These are phyloP conservation scores for Thera obeliscata DNA, from an alignment of 2,888 invertebrate species.

Conservation along the genomic window DNA sequence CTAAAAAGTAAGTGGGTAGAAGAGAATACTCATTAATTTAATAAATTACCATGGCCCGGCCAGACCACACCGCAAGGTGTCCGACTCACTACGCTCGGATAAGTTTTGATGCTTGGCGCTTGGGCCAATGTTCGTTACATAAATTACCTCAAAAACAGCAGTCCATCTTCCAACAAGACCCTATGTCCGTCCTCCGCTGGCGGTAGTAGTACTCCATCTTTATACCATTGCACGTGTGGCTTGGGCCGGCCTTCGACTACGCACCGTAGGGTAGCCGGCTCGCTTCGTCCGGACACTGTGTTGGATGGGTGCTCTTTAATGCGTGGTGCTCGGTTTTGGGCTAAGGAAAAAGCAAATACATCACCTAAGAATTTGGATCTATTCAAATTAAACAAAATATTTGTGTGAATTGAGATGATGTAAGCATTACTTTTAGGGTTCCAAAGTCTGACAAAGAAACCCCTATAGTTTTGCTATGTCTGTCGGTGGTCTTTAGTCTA, in stretches of 20 bases:
- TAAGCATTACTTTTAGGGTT: no score
- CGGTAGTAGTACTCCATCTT: conserved; percentile 92
- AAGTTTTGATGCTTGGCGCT: not conserved
- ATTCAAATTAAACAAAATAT: no score
- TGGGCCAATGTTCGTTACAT: conserved; percentile 1
- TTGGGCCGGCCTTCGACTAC: conserved; percentile 97
- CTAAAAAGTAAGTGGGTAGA: not conserved
- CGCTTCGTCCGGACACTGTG: conserved; percentile 97
- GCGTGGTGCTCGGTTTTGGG: conserved; percentile 94
- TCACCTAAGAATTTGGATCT: no score
- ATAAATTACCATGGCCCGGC: not conserved
- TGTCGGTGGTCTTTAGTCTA: no score
- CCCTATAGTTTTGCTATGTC: no score
- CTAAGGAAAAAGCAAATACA: conserved; percentile 65
- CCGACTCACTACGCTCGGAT: not conserved
- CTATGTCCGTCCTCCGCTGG: conserved; percentile 95
- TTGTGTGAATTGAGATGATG: no score
- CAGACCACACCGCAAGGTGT: not conserved
- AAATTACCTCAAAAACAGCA: conserved; percentile 92
- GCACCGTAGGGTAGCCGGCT: conserved; percentile 98
- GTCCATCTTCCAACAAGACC: conserved; percentile 94
- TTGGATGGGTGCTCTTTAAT: conserved; percentile 99
- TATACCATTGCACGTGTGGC: conserved; percentile 97
- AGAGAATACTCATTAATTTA: not conserved
- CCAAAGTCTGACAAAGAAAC: no score